Conservation (phyloP, 2,113 vertebrate genomes). For the Micromys minutus region DNA sequence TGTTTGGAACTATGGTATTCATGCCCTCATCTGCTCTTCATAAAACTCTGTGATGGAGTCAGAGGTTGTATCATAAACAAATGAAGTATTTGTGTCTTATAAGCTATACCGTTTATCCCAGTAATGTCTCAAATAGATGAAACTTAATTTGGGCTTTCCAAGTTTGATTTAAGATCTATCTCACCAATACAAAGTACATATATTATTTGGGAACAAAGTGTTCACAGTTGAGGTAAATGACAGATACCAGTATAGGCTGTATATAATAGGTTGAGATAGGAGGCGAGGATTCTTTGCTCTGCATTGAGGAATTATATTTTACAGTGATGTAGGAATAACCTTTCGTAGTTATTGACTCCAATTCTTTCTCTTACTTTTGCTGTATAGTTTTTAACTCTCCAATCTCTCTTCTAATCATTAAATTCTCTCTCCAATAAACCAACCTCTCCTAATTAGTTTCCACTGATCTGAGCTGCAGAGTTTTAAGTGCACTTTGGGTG, state of each 20-base stretch:
- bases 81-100: background rate
- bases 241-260: background rate
- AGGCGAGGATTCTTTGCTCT: background rate
- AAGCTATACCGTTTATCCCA: background rate
- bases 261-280: background rate
- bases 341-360: constrained; percentile 1
- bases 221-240: background rate
- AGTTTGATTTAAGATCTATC: background rate
- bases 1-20: background rate
- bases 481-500: constrained; percentile 31
- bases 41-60: background rate
- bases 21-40: background rate
- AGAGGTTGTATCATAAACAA: background rate
- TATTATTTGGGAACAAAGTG: background rate
- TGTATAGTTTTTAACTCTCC: background rate
- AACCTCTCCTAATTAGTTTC: constrained; percentile 29
- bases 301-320: background rate
- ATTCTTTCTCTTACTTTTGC: constrained; percentile 3
- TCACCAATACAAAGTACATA: background rate
- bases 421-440: constrained; percentile 44
- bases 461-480: constrained; percentile 22
- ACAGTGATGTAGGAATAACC: background rate
- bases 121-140: background rate
- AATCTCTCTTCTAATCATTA: constrained; percentile 25
- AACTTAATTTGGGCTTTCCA: background rate